Evolutionary conservation across 2,888 invertebrate species (phyloP).

Genomic region (Empis stercorea): DNA sequence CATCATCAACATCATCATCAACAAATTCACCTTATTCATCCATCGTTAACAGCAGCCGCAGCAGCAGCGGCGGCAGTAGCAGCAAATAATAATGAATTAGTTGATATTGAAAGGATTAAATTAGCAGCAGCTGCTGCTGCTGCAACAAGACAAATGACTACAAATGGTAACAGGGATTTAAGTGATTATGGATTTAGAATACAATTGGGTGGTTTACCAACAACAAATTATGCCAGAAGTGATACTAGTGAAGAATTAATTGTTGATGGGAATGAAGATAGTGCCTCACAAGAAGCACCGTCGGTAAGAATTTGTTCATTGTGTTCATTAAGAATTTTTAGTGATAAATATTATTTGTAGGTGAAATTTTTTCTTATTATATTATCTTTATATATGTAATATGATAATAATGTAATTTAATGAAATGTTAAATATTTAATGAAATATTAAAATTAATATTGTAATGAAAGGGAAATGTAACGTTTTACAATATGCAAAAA

Average conservation of each 20-base stretch:
- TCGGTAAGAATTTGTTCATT: conserved; percentile 35
- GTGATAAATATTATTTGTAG: too few species aligned
- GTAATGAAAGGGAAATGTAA: too few species aligned
- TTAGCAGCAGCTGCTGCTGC: conserved; percentile 19
- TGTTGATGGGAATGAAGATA: conserved; percentile 36
- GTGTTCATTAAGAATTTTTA: too few species aligned
- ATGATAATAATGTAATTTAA: too few species aligned
- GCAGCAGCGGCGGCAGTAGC: background rate
- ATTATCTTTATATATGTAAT: too few species aligned
- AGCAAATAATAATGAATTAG: conserved; percentile 5
- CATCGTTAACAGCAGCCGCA: background rate
- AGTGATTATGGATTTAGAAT: conserved; percentile 38
- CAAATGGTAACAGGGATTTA: conserved; percentile 23
- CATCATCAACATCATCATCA: conserved; percentile 19
- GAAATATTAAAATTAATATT: too few species aligned
- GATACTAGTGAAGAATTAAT: conserved; percentile 37
- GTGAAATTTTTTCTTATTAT: too few species aligned
- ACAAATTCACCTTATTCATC: conserved; percentile 10
- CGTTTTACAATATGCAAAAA: too few species aligned
- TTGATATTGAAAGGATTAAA: conserved; percentile 35
- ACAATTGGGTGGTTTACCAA: conserved; percentile 35
- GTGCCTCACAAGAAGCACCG: conserved; percentile 34
- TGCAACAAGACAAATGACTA: conserved; percentile 14
- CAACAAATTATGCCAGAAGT: conserved; percentile 34
- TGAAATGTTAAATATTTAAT: too few species aligned